Base-by-base conservation (phyloP, 2,888 invertebrate genomes). In the Notodromas monacha region DNA sequence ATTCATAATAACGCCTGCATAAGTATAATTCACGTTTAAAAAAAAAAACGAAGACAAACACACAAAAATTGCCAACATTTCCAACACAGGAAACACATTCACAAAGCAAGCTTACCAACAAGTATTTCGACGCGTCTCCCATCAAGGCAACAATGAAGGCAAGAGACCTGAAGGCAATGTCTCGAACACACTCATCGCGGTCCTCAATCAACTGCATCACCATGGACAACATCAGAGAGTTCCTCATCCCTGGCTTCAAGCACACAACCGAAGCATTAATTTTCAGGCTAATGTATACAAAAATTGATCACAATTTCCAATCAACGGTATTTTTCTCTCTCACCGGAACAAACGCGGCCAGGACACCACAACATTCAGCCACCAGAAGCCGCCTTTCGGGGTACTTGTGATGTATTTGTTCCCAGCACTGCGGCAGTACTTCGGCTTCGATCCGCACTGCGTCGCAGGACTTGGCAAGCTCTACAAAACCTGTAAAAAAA, bases 151-250 rank as follows among this genome's bases (percentile, higher is more conserved):
- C 52, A 15, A 66, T 48, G 4, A 64, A 44, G 2, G 63, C 56
- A 15, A 67, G 47, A 41, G 62, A 63, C 38, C 53, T 52, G 3
- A 65, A 54, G 4, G 60, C 60, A n/a, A 58, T 56, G 35, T 55
- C 57, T 36, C 65, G 46, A 2, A 67, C 64, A 29, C 46, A 42
- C 14, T 61, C 56, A 37, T 62, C 61, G 37, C 58, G 57, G 40
- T 68, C 68, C 38, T 66, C 65, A 32, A 65, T 44, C 60, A 68
- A 60, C 49, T 68, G 67, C 40, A 65, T 63, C 21, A 68, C 47
- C 59, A 68, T 66, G 8, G 66, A 65, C 28, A 67, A 48, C 43
- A 67, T 56, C 16, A 67, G 46, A 0, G 66, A 68, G 40, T 63
- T 62, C 21, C 65, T 50, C 26, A 65, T 58, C 26, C 58, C 55